Evolutionary conservation across 2,888 invertebrate genomes (phyloP), one percentile per base, ranked within the genome.

Genomic region (Didymodactylos carnosus): DNA sequence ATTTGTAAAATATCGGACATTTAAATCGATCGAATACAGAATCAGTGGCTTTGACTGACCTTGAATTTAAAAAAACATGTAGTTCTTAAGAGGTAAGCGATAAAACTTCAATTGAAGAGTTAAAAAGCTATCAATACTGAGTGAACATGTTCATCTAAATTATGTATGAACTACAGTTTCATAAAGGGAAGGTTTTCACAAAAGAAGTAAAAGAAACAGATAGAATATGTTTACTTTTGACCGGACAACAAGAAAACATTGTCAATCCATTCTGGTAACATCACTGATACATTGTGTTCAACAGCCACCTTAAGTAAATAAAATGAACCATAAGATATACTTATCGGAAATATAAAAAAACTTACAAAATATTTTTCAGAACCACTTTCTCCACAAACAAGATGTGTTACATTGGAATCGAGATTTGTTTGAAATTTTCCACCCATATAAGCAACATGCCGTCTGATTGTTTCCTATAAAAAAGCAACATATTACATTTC

Each of bases 201-300:
- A 41, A 41, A 16, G 11, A 19, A 53, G 40, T 19, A 41, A 19
- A 53, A 41, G n/a, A 27, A 3, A 29, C 10, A 53, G 27, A 7
- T 13, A 27, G 11, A 41, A 41, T 16, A 23, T 23, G n/a, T 19
- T 62, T 49, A 75, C 75, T 75, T 72, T 19, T 41, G 53, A 51
- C 69, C 72, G 16, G 72, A 62, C 11, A 51, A 39, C 39, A 35
- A n/a, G 43, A 53, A 43, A 11, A 72, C 70, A 72, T 71, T 72
- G 35, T 41, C 39, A n/a, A 75, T 40, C 75, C 75, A 75, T 23
- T 75, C 75, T 2, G 75, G 69, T 40, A 75, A 41, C 75, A 75
- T 75, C 10, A 75, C 72, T 41, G 72, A 69, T 27, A 75, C 46
- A 51, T 62, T 69, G 29, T 72, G 69, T 27, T 72, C 49, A 16